A percentile compares a stretch with the other conserved stretches of the same genome.
phyloP scores from a whole-genome alignment of 2,797 vertebrate species.

The Acropternis orthonyx region DNA sequence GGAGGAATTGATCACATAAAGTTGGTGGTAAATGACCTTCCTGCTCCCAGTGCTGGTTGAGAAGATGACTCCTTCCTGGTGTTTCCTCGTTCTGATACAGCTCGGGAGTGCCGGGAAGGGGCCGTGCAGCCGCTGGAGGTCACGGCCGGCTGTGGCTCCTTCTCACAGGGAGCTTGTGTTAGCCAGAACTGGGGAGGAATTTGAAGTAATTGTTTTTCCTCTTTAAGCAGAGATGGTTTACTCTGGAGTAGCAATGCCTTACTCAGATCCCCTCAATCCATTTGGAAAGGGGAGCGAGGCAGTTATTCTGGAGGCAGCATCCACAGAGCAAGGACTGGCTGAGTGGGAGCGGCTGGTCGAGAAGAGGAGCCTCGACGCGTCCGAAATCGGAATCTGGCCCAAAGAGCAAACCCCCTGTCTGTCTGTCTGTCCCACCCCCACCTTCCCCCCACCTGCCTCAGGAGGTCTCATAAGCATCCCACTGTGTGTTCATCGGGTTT shows the following conservation, averaged over 20 bases:
- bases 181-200: neutral
- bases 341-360: neutral
- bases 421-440: neutral
- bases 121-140: fast-evolving
- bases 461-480: neutral
- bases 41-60: neutral
- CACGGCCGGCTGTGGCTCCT: neutral
- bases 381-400: fast-evolving
- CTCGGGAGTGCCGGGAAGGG: neutral
- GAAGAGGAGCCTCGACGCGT: neutral
- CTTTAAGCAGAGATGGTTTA: neutral
- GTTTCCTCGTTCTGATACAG: neutral
- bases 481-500: fast-evolving
- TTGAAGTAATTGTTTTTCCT: neutral
- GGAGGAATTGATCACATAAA: neutral
- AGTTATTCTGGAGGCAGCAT: neutral
- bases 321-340: neutral
- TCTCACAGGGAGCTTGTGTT: neutral
- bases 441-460: fast-evolving
- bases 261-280: neutral
- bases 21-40: neutral
- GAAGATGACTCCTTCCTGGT: neutral
- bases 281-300: neutral
- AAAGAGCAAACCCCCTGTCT: neutral
- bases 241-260: neutral